These are phyloP conservation scores for Zygogramma bicolorata DNA, from an alignment of 2,888 invertebrate genomes.

Conservation along the genomic window DNA sequence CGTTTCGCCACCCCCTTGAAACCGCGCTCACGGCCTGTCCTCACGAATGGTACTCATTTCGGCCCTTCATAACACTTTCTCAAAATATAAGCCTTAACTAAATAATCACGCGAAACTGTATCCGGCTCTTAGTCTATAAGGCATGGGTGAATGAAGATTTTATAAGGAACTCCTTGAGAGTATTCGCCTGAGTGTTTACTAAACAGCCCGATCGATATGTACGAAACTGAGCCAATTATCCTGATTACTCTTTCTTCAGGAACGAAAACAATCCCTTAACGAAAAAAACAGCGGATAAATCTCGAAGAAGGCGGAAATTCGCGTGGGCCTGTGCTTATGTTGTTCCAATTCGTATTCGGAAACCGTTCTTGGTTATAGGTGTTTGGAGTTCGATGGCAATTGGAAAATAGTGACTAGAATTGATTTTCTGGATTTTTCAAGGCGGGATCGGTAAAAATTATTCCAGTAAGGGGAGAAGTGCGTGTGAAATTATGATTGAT, in stretches of 20 bases:
- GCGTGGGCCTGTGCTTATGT: not conserved
- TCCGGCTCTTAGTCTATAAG: too few species aligned
- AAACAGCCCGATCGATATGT: slow-evolving; percentile 29
- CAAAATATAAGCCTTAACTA: too few species aligned
- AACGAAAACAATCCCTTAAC: slow-evolving; percentile 22
- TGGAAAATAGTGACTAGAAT: not conserved
- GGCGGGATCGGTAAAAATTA: not conserved
- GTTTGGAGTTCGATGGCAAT: not conserved
- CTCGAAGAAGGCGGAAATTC: slow-evolving; percentile 2
- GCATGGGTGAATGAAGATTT: not conserved
- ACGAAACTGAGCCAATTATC: slow-evolving; percentile 30
- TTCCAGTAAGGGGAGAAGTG: not conserved
- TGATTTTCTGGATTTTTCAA: not conserved
- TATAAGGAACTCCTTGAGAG: slow-evolving; percentile 17
- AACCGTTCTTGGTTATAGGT: not conserved
- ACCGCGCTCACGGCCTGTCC: too few species aligned
- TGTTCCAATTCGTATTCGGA: slow-evolving; percentile 7
- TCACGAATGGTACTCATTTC: too few species aligned
- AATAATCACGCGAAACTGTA: too few species aligned
- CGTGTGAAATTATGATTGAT: not conserved
- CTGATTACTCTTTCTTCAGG: slow-evolving; percentile 24
- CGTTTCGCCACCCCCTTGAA: too few species aligned
- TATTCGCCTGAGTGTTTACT: slow-evolving; percentile 31
- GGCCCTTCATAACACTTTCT: too few species aligned
- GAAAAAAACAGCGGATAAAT: slow-evolving; percentile 25